phyloP scores from a whole-genome alignment of 2,888 invertebrate genomes.

The Hydrotaea diabolus region DNA sequence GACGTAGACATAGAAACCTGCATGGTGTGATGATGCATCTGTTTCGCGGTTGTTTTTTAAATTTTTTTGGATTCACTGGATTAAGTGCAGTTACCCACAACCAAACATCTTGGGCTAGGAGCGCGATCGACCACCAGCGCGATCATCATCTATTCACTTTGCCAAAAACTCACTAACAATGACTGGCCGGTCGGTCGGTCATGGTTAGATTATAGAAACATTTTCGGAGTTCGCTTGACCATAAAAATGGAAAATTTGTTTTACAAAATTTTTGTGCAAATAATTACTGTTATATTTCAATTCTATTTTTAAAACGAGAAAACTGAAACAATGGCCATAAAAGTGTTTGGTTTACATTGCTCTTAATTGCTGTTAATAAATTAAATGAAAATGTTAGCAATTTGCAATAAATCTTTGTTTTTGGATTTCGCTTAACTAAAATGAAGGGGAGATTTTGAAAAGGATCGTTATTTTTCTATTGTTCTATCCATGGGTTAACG shows the following conservation, averaged over 20 bases:
- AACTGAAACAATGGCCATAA: neutral
- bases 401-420: too few relatives aligned
- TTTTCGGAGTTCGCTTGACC: constrained; percentile 45
- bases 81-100: constrained; percentile 10
- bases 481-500: too few relatives aligned
- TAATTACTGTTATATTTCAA: constrained; percentile 40
- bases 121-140: neutral
- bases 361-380: neutral
- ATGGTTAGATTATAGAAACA: constrained; percentile 22
- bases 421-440: too few relatives aligned
- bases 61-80: constrained; percentile 37
- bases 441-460: too few relatives aligned
- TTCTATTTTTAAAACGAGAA: constrained; percentile 6
- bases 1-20: neutral
- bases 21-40: constrained; percentile 52
- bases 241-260: constrained; percentile 54
- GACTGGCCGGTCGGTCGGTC: neutral
- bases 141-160: neutral
- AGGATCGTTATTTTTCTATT: too few relatives aligned
- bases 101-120: neutral
- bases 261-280: constrained; percentile 46
- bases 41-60: constrained; percentile 28
- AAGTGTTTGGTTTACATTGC: constrained; percentile 36
- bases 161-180: neutral
- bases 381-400: neutral